Evolutionary conservation across 2,888 invertebrate species (phyloP), one percentile per base, ranked within the genome.

Genomic region (Resseliella maxima): DNA sequence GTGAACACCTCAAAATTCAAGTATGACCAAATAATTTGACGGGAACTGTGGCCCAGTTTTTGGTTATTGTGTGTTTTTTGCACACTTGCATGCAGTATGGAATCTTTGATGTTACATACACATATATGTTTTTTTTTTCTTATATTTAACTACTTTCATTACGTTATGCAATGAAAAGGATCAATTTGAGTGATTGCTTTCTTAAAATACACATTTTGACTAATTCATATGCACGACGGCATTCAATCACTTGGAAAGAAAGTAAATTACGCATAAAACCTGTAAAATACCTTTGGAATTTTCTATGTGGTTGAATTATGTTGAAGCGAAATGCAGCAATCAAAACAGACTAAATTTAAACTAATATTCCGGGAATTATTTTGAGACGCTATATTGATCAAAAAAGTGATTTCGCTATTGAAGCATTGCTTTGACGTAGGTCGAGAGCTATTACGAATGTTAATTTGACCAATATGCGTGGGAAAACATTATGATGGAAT

Each of bases 141-240:
- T 5, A 72, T 18, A 72, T 72, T 72, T 72, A 35, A 35, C 72
- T 31, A 31, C 72, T 72, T 6, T 72, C 72, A 15, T 72, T 72
- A 31, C 72, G n/a, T 72, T n/a, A n/a, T n/a, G n/a, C n/a, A 72
- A 72, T 72, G 31, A 31, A 72, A 72, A 31, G 27, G 59, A 59
- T 59, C 59, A 59, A 59, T 59, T 59, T 59, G 59, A 59, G 59
- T 72, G 72, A 72, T 72, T 72, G 72, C 72, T 31, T 72, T 72
- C 31, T 12, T 12, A 35, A n/a, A 72, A 72, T 59, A 24, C 59
- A 72, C n/a, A 72, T 31, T 72, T 72, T 18, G 27, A 72, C 31
- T 15, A 72, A 72, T 72, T 72, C 31, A 35, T 35, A 35, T 27
- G 72, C 72, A 72, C 59, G 59, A 24, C 24, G 59, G n/a, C 46